Percentiles rank a stretch among this genome's conserved stretches.
Evolutionary conservation across 2,888 invertebrate species (phyloP).

Genomic region (Harmothoe impar): DNA sequence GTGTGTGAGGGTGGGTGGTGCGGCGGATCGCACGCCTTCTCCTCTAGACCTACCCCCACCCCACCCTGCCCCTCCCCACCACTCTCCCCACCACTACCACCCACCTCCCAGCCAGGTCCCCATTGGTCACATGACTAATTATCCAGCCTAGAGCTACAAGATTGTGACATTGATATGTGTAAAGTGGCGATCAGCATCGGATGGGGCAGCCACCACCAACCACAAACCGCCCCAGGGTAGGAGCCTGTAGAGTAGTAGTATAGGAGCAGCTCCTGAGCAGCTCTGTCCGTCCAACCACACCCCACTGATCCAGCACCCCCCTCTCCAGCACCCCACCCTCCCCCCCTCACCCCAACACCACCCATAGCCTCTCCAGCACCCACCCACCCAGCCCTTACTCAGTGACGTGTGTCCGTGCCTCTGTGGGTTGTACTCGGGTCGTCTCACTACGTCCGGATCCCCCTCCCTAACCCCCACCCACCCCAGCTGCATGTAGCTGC

Average conservation of each 20-base stretch:
- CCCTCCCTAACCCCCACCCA: neutral
- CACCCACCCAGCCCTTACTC: neutral
- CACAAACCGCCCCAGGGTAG: too few species aligned
- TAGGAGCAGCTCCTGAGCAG: neutral
- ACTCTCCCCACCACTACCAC: neutral
- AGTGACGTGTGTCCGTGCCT: too few species aligned
- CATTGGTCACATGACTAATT: conserved; percentile 62
- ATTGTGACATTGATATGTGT: conserved; percentile 60
- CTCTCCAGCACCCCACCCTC: neutral
- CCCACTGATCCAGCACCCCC: neutral
- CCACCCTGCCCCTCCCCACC: neutral
- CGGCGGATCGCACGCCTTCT: neutral
- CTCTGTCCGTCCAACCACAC: neutral
- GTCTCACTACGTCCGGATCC: too few species aligned
- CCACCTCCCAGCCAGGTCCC: neutral
- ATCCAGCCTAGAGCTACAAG: conserved; percentile 52
- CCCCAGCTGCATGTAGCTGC: neutral
- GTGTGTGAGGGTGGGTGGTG: neutral
- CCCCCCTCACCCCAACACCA: neutral
- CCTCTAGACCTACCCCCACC: neutral
- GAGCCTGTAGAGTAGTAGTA: neutral
- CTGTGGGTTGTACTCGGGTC: too few species aligned
- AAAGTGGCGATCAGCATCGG: conserved; percentile 30
- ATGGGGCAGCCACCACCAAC: neutral
- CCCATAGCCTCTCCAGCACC: neutral